These are phyloP conservation scores for Orgyia antiqua DNA, from an alignment of 2,888 invertebrate genomes.

Conservation along the genomic window DNA sequence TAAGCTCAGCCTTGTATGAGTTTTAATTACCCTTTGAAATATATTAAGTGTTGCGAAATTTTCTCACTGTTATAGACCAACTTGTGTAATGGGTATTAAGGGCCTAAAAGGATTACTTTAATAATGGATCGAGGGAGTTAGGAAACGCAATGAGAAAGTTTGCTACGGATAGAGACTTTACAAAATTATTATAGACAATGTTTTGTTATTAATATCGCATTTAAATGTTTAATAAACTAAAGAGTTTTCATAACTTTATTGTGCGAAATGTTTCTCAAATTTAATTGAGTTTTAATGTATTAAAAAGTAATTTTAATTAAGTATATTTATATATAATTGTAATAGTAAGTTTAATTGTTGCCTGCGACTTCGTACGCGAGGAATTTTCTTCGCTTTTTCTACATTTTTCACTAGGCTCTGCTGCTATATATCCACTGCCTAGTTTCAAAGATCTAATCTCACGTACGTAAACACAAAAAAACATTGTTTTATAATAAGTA, in stretches of 20 bases:
- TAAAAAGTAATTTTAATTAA: background rate
- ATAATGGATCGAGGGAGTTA: constrained; percentile 20
- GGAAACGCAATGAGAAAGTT: constrained; percentile 12
- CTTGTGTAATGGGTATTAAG: constrained; percentile 16
- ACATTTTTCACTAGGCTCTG: too few species aligned
- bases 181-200: background rate
- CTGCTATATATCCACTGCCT: too few species aligned
- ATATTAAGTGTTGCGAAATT: constrained; percentile 15
- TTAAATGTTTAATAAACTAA: background rate
- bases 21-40: constrained; percentile 13
- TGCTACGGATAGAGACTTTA: constrained; percentile 4
- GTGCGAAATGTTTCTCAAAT: background rate
- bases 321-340: too few species aligned
- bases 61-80: constrained; percentile 12
- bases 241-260: background rate
- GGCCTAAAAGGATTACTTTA: constrained; percentile 24
- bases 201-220: background rate
- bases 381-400: too few species aligned
- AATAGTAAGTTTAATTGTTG: too few species aligned
- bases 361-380: too few species aligned
- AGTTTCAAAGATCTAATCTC: too few species aligned
- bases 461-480: too few species aligned
- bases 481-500: too few species aligned
- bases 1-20: constrained; percentile 2
- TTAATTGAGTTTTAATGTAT: background rate